phyloP scores from a whole-genome alignment of 2,888 invertebrate species.

The Penaeus monodon region DNA sequence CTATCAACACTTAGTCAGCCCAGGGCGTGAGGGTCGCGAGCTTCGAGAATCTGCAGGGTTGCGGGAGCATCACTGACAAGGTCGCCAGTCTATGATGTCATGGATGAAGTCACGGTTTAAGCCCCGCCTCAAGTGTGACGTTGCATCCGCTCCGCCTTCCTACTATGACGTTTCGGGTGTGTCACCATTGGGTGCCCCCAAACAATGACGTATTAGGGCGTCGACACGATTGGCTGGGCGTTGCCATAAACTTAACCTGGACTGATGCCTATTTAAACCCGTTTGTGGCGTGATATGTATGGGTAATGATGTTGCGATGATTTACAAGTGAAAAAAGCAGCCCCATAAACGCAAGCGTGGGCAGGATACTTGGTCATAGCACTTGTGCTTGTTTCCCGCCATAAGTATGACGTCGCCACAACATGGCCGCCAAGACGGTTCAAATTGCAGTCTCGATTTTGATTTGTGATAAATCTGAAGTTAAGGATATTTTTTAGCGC shows the following conservation, averaged over 20 bases:
- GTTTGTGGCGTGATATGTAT: slow-evolving; percentile 22
- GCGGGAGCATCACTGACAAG: slow-evolving; percentile 42
- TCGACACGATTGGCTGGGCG: slow-evolving; percentile 35
- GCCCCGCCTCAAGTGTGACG: slow-evolving; percentile 7
- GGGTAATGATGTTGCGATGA: background rate
- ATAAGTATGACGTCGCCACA: too few relatives aligned
- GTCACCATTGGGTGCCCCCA: slow-evolving; percentile 30
- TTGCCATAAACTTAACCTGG: slow-evolving; percentile 13
- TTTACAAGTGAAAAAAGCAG: background rate
- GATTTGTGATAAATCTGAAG: too few relatives aligned
- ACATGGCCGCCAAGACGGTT: background rate
- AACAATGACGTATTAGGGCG: slow-evolving; percentile 34
- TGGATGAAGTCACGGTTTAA: slow-evolving; percentile 31
- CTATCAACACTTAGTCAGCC: background rate
- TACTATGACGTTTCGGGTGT: slow-evolving; percentile 10
- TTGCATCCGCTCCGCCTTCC: slow-evolving; percentile 16
- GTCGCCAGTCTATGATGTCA: slow-evolving; percentile 39
- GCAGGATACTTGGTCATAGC: background rate
- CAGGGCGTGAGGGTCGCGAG: slow-evolving; percentile 20
- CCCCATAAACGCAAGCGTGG: background rate
- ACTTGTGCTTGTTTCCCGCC: too few relatives aligned
- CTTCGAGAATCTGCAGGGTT: slow-evolving; percentile 39
- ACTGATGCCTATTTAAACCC: slow-evolving; percentile 10
- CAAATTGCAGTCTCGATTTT: too few relatives aligned
- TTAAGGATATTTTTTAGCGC: too few relatives aligned